phyloP scores from a whole-genome alignment of 2,888 invertebrate genomes.

The Noctua janthe region DNA sequence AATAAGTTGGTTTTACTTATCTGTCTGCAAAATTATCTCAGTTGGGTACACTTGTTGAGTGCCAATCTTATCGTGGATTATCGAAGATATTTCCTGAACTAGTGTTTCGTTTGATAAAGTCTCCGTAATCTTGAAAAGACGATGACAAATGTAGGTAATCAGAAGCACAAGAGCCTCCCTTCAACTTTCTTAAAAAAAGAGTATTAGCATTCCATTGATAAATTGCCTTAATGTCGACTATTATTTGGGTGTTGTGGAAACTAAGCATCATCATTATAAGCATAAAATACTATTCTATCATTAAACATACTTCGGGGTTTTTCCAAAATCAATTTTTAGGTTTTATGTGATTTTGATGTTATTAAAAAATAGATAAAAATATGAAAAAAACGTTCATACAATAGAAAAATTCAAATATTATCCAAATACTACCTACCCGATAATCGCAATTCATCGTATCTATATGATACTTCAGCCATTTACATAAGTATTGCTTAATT shows the following conservation, averaged over 20 bases:
- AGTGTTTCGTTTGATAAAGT: neutral
- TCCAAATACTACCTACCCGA: neutral
- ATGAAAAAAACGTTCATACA: neutral
- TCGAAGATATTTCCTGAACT: slow-evolving; percentile 12
- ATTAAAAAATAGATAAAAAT: neutral
- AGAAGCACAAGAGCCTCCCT: neutral
- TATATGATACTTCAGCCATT: neutral
- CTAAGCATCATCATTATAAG: neutral
- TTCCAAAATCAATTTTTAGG: neutral
- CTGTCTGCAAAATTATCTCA: neutral
- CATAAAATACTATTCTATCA: neutral
- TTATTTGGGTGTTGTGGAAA: neutral
- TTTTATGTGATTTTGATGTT: neutral
- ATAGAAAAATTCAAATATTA: neutral
- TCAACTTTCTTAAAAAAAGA: neutral
- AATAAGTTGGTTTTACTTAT: neutral
- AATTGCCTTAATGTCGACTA: neutral
- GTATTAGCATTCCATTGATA: neutral
- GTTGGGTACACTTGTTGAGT: neutral
- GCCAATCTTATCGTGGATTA: slow-evolving; percentile 23
- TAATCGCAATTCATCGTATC: neutral
- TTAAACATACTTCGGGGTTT: neutral
- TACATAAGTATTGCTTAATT: neutral
- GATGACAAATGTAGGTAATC: neutral
- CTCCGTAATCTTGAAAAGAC: neutral